These are phyloP conservation scores for Ageneiosus marmoratus DNA, from an alignment of 2,113 vertebrate species.

Conservation along the genomic window DNA sequence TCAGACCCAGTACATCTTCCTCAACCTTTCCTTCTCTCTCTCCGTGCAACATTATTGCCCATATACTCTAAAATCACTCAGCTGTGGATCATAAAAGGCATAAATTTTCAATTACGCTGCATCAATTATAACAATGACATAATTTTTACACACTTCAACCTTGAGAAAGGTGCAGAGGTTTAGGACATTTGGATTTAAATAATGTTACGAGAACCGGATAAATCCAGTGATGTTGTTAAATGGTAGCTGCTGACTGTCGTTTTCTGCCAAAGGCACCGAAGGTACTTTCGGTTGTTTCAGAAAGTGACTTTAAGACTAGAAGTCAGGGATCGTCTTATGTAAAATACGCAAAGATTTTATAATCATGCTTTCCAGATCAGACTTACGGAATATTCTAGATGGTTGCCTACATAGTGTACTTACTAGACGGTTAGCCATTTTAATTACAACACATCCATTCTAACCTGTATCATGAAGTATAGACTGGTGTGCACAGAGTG, in stretches of 20 bases:
- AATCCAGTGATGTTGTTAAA: constrained; percentile 5
- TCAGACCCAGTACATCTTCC: constrained; percentile 9
- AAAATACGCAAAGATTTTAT: background rate
- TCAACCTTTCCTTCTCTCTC: constrained; percentile 25
- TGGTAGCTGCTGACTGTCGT: background rate
- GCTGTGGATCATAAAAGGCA: constrained; percentile 15
- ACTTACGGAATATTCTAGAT: background rate
- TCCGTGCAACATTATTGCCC: constrained; percentile 36
- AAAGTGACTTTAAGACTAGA: background rate
- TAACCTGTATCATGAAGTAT: background rate
- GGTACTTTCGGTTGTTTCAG: background rate
- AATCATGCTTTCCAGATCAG: background rate
- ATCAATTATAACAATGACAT: constrained; percentile 31
- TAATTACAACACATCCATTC: background rate
- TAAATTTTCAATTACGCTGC: constrained; percentile 23
- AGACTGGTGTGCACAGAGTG: no score
- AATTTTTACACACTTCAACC: constrained; percentile 26
- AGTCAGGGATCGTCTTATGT: background rate
- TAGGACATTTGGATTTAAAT: background rate
- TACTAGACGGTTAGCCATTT: background rate
- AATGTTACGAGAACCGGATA: background rate
- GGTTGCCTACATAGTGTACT: background rate
- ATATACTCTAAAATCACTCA: constrained; percentile 19
- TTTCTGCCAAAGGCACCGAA: constrained; percentile 22
- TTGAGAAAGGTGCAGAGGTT: constrained; percentile 32